Conservation (phyloP, 2,888 invertebrate genomes). For the Pheosia tremula region DNA sequence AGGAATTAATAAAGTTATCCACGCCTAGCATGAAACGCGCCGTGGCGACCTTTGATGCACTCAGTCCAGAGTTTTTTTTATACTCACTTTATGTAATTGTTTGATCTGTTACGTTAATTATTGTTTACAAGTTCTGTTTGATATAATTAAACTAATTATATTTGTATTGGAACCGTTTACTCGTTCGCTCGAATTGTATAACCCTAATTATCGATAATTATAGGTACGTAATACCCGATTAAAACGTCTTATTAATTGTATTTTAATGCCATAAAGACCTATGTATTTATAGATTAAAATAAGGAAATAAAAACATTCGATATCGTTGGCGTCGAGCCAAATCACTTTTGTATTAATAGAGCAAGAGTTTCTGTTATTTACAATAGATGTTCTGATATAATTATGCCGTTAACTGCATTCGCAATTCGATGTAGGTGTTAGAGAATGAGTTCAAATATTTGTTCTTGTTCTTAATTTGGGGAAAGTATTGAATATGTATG, state of each 20-base stretch:
- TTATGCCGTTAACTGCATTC: slow-evolving; percentile 9
- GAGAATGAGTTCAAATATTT: slow-evolving; percentile 25
- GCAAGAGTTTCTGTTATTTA: slow-evolving; percentile 16
- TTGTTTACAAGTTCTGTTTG: background rate
- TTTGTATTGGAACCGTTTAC: background rate
- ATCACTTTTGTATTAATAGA: slow-evolving; percentile 11
- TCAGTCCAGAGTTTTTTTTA: background rate
- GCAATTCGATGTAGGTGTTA: slow-evolving; percentile 16
- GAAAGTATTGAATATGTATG: slow-evolving; percentile 33
- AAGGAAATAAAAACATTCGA: slow-evolving; percentile 18
- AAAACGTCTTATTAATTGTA: slow-evolving; percentile 1
- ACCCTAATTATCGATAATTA: background rate
- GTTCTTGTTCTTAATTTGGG: slow-evolving; percentile 36
- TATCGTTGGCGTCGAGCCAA: slow-evolving; percentile 20
- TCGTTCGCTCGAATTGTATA: background rate
- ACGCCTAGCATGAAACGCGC: slow-evolving; percentile 47
- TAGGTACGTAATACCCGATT: background rate
- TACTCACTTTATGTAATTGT: background rate
- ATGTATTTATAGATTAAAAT: slow-evolving; percentile 11
- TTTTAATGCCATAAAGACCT: slow-evolving; percentile 7
- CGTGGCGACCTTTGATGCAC: slow-evolving; percentile 20
- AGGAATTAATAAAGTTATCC: slow-evolving; percentile 67
- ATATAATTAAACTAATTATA: too few species aligned
- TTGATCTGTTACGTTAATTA: slow-evolving; percentile 1
- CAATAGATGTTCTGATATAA: background rate